Evolutionary conservation across 1,140 invertebrate genomes (phyloP), one percentile per base, ranked within the genome.

Genomic region (Babylonia areolata): DNA sequence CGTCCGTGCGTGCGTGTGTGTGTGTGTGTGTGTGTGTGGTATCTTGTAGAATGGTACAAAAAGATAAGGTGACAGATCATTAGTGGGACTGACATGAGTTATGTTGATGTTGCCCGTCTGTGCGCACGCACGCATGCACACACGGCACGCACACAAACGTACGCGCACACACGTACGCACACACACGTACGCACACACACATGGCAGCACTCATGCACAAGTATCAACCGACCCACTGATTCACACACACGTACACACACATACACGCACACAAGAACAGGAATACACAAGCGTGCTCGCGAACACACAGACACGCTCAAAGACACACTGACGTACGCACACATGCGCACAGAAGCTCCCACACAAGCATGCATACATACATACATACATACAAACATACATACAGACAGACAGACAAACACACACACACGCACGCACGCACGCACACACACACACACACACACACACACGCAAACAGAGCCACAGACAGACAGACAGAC

Each of bases 161-260:
- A 46, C 15, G 6, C 23, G 23, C 9, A 12, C n/a, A 73, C n/a
- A 73, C 71, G 2, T 5, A 73, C 71, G 17, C n/a, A 73, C 71
- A 31, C 71, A 31, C 31, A 73, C 71, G 35, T 5, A 73, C n/a
- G 35, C 71, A 35, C 71, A 73, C 71, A 73, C 71, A 35, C 71
- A 73, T 31, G 17, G n/a, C 31, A 23, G 35, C 71, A 73, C 71
- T 33, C 71, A 73, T 31, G 35, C 71, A 73, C 71, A 73, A 23
- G 35, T 31, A 73, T 31, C 31, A 23, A 73, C 71, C 31, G n/a
- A 73, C 71, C 31, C 71, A 73, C 71, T 33, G n/a, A 73, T 31
- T 33, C 71, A 73, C 71, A 73, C 71, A 73, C 71, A 73, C 71
- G 31, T 31, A 73, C 71, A 35, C n/a, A 33, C 71, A 35, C 71